Percentiles rank a stretch among this genome's conserved stretches.
Conservation (phyloP, 2,113 vertebrate species). For the Osmerus eperlanus region DNA sequence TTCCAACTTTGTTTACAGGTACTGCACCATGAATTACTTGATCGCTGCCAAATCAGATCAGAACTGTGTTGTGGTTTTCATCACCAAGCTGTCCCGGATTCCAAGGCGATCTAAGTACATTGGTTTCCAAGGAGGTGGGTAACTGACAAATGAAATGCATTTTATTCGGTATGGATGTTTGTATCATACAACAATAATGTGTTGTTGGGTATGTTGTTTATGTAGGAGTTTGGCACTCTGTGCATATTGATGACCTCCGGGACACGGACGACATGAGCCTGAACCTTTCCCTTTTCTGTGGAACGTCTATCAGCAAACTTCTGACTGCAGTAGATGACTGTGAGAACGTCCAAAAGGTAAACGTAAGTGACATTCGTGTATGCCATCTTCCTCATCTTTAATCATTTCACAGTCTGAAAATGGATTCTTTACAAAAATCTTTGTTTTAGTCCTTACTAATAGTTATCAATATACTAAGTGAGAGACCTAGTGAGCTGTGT, state of each 20-base stretch:
- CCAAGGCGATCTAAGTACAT: conserved; percentile 61
- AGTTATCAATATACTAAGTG: too few species aligned
- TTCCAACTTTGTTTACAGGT: conserved; percentile 44
- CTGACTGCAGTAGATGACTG: conserved; percentile 41
- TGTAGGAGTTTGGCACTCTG: conserved; percentile 67
- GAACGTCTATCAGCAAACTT: conserved; percentile 64
- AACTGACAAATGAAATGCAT: background rate
- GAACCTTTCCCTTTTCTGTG: conserved; percentile 66
- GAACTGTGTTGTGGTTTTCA: conserved; percentile 63
- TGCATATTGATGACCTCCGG: conserved; percentile 73
- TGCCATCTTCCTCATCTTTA: too few species aligned
- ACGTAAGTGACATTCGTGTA: too few species aligned
- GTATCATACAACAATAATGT: background rate
- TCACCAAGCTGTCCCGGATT: conserved; percentile 71
- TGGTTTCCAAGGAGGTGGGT: conserved; percentile 74
- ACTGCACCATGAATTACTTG: conserved; percentile 72
- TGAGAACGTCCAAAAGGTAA: conserved; percentile 25
- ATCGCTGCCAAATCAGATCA: conserved; percentile 36
- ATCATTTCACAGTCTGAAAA: too few species aligned
- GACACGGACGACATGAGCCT: conserved; percentile 69
- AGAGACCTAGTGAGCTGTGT: background rate
- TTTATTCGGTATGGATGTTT: rapidly evolving
- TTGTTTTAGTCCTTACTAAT: too few species aligned
- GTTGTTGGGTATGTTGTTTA: background rate
- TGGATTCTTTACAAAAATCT: too few species aligned